A percentile compares a stretch with the other conserved stretches of the same genome.
These are phyloP conservation scores for Pachydiplax longipennis DNA, from an alignment of 2,888 invertebrate species.

Conservation along the genomic window DNA sequence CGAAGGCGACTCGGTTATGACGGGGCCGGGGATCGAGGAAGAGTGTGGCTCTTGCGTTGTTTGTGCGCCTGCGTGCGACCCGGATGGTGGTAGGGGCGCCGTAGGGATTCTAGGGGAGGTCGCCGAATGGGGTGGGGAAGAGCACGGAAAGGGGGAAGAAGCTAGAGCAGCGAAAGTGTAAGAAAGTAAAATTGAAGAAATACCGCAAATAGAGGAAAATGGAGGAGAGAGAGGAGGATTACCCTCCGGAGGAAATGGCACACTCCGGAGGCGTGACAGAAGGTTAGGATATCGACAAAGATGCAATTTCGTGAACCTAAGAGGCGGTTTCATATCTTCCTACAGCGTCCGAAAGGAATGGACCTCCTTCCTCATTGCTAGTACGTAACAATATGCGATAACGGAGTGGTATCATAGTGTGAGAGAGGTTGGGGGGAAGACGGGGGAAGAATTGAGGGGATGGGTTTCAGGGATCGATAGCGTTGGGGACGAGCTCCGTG, in stretches of 20 bases:
- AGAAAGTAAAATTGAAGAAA: constrained; percentile 53
- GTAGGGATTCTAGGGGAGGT: constrained; percentile 49
- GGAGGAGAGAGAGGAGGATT: neutral
- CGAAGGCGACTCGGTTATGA: constrained; percentile 56
- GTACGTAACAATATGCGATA: neutral
- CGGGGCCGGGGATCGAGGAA: constrained; percentile 60
- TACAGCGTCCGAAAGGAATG: neutral
- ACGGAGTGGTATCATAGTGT: neutral
- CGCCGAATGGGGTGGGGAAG: constrained; percentile 56
- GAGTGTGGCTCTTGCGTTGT: constrained; percentile 56
- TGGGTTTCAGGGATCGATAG: neutral
- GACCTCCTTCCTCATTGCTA: neutral
- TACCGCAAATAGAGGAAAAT: neutral
- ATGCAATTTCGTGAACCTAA: neutral
- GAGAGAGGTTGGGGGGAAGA: neutral
- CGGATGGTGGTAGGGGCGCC: constrained; percentile 51
- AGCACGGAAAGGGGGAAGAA: constrained; percentile 57
- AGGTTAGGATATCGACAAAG: neutral
- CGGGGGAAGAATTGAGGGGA: neutral
- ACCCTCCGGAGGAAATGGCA: neutral
- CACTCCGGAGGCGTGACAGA: neutral
- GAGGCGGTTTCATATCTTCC: neutral
- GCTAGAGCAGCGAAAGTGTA: constrained; percentile 57
- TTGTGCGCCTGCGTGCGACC: neutral
- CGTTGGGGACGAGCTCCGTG: neutral